phyloP scores from a whole-genome alignment of 2,113 vertebrate genomes.

The Paraplagusia blochii region DNA sequence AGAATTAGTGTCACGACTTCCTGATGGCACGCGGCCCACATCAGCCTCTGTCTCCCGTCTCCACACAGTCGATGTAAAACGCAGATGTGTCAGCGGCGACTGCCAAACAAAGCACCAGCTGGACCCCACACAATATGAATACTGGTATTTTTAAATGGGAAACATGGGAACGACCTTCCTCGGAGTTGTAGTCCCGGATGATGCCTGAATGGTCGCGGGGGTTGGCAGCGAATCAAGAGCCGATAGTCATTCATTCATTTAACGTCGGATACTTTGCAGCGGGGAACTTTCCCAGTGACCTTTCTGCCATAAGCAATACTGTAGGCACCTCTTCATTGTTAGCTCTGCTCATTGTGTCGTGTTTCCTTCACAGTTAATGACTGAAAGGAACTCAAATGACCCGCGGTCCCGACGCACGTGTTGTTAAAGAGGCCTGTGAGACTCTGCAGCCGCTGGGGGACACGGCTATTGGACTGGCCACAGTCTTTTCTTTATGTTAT shows the following conservation, averaged over 20 bases:
- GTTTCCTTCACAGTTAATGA: conserved; percentile 57
- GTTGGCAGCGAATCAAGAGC: conserved; percentile 29
- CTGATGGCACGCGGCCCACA: conserved; percentile 38
- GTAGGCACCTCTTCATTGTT: conserved; percentile 46
- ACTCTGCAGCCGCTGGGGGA: not conserved
- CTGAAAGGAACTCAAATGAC: conserved; percentile 41
- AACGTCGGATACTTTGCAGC: conserved; percentile 23
- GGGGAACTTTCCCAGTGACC: conserved; percentile 26
- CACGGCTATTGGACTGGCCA: too few species aligned
- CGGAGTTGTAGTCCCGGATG: conserved; percentile 29
- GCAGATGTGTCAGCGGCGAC: conserved; percentile 50
- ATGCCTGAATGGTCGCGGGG: conserved; percentile 25
- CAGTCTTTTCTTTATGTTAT: too few species aligned
- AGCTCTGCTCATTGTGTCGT: conserved; percentile 55
- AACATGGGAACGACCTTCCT: conserved; percentile 56
- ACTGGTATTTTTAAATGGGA: conserved; percentile 59
- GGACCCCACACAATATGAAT: conserved; percentile 51
- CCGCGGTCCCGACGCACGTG: conserved; percentile 29
- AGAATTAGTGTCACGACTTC: conserved; percentile 38
- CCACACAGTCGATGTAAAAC: conserved; percentile 47
- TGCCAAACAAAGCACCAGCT: conserved; percentile 62
- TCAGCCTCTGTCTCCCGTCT: conserved; percentile 13
- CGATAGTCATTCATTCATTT: conserved; percentile 10
- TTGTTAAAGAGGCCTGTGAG: conserved; percentile 3
- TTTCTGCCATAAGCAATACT: conserved; percentile 21